These are phyloP conservation scores for Eilema depressum DNA, from an alignment of 2,888 invertebrate species.

Conservation along the genomic window DNA sequence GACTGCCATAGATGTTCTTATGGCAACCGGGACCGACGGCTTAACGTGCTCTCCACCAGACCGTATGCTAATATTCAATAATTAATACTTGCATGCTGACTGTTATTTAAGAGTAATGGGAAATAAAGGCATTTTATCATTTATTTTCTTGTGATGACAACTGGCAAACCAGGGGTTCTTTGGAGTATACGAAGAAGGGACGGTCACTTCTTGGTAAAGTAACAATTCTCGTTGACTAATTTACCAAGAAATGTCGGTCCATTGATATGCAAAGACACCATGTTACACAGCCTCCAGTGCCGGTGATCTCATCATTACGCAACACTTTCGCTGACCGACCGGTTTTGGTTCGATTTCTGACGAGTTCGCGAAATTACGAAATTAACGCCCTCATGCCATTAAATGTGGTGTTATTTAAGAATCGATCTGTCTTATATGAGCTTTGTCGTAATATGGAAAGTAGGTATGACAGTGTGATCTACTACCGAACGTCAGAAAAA, in stretches of 20 bases:
- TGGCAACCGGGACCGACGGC: too few relatives aligned
- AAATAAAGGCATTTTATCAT: too few relatives aligned
- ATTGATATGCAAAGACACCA: constrained; percentile 9
- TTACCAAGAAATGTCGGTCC: not conserved
- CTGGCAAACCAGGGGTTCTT: not conserved
- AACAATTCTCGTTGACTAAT: too few relatives aligned
- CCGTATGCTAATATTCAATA: too few relatives aligned
- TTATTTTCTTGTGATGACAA: not conserved
- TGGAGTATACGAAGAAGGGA: too few relatives aligned
- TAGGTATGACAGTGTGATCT: not conserved
- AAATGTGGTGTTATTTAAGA: constrained; percentile 20
- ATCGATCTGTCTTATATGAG: constrained; percentile 12
- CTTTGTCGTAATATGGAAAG: constrained; percentile 17
- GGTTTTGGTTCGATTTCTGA: constrained; percentile 43
- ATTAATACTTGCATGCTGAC: too few relatives aligned
- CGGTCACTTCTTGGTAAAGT: too few relatives aligned
- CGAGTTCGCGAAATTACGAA: constrained; percentile 47
- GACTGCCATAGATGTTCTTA: too few relatives aligned
- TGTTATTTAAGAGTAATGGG: too few relatives aligned
- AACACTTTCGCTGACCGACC: constrained; percentile 50
- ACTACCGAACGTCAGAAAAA: not conserved
- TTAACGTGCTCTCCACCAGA: too few relatives aligned
- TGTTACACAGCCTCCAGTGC: constrained; percentile 5
- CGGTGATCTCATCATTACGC: constrained; percentile 45
- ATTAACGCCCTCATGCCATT: constrained; percentile 41